Evolutionary conservation across 2,797 vertebrate species (phyloP).

Genomic region (Sebastes nivosus): DNA sequence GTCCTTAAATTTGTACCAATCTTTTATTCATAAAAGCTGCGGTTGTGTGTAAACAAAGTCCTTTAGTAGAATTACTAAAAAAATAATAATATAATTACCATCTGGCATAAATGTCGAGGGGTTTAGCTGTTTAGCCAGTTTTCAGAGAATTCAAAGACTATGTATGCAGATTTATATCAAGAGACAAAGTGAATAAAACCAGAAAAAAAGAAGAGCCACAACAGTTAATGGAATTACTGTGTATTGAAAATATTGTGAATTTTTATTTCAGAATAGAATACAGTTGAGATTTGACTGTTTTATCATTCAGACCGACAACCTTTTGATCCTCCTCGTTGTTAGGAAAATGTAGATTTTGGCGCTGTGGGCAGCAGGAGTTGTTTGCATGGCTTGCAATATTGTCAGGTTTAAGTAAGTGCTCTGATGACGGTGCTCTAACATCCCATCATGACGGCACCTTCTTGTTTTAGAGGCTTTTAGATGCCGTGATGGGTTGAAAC

Average conservation of each 20-base stretch:
- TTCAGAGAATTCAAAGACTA: neutral
- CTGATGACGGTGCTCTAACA: neutral
- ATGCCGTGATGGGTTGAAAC: neutral
- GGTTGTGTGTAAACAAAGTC: neutral
- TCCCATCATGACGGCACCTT: constrained; percentile 27
- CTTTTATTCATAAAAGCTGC: no score
- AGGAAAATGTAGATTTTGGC: constrained; percentile 36
- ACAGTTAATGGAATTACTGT: constrained; percentile 53
- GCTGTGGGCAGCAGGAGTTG: constrained; percentile 43
- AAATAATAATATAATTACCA: neutral
- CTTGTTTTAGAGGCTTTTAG: neutral
- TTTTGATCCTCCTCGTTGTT: constrained; percentile 24
- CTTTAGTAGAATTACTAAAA: neutral
- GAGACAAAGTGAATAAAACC: neutral
- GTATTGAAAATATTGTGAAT: constrained; percentile 81
- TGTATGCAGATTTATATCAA: neutral
- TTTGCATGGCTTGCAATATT: constrained; percentile 29
- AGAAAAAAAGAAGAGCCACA: constrained; percentile 33
- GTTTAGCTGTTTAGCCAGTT: neutral
- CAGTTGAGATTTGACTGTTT: constrained; percentile 63
- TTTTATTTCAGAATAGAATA: constrained; percentile 79
- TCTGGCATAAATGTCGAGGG: neutral
- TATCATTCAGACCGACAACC: constrained; percentile 60
- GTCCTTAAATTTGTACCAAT: neutral
- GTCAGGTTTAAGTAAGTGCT: constrained; percentile 32